Base-by-base conservation (phyloP, 1,140 invertebrate species). In the Philotrypesis tridentata region DNA sequence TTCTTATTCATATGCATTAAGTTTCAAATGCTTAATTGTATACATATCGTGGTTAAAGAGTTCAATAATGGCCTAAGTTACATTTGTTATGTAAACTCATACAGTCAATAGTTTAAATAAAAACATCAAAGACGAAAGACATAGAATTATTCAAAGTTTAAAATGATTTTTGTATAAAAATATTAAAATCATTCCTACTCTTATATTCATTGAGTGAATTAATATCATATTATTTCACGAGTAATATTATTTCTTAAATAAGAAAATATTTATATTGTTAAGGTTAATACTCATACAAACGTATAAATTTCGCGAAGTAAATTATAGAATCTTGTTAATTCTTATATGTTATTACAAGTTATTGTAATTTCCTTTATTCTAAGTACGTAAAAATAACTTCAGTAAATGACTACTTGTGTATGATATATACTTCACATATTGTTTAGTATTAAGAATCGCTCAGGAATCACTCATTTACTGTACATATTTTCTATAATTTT, bases 401-500 rank as follows among this genome's bases (percentile, higher is more conserved):
- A 55, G n/a, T 21, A 17, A n/a, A 55, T 6, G 48, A 55, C 21
- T 27, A 43, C 61, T 43, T 63, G 31, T 77, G 6, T 12, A 27
- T 67, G 23, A 27, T 43, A 31, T 55, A 65, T 23, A 21, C 40
- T 33, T 48, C 8, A 43, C 37, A 48, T 48, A 67, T 12, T 68
- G 40, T 68, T 78, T 48, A 70, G n/a, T 37, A 71, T 37, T 77
- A 67, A 77, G 37, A 29, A 61, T 79, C 48, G 1, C 29, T 71
- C n/a, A 27, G 31, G 17, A 65, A 25, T 73, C 29, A 23, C 60
- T 74, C 27, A 25, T 68, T 75, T 68, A 81, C 27, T 81, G 40
- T 75, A 81, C 72, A 70, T 81, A 81, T 74, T 81, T 68, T 75
- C 63, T 74, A 75, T 60, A 48, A 21, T 79, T 43, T 79, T 70